Conservation (phyloP, 2,888 invertebrate genomes). For the Callyntrura sp. region DNA sequence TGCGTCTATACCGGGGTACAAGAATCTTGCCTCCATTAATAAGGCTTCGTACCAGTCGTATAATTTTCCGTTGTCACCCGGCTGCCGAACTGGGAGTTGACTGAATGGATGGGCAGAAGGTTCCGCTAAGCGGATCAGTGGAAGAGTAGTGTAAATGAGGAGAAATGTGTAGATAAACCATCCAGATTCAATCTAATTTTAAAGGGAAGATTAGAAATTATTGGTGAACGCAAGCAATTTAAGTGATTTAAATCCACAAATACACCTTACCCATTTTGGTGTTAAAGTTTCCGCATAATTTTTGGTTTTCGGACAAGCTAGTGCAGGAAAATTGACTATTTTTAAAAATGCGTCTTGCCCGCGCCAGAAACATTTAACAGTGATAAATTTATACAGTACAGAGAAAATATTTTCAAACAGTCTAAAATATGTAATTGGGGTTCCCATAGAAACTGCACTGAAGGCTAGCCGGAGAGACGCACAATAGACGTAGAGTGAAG, state of each 20-base stretch:
- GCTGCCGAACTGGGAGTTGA: constrained; percentile 40
- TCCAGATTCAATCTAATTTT: constrained; percentile 39
- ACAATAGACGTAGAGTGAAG: constrained; percentile 13
- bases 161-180: neutral
- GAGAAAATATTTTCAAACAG: constrained; percentile 57
- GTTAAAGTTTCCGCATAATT: too few species aligned
- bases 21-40: constrained; percentile 38
- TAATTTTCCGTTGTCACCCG: neutral
- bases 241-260: neutral
- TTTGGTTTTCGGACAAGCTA: neutral
- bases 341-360: constrained; percentile 26
- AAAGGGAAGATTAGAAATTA: neutral
- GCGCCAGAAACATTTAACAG: constrained; percentile 34
- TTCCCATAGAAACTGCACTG: neutral
- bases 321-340: constrained; percentile 56
- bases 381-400: constrained; percentile 2
- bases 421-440: constrained; percentile 58
- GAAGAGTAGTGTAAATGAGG: too few species aligned
- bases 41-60: constrained; percentile 56
- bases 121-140: constrained; percentile 9
- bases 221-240: neutral
- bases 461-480: constrained; percentile 14
- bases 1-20: neutral
- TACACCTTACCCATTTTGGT: neutral
- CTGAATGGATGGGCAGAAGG: constrained; percentile 51